phyloP scores from a whole-genome alignment of 1,140 invertebrate species.

The Dendrolimus kikuchii region DNA sequence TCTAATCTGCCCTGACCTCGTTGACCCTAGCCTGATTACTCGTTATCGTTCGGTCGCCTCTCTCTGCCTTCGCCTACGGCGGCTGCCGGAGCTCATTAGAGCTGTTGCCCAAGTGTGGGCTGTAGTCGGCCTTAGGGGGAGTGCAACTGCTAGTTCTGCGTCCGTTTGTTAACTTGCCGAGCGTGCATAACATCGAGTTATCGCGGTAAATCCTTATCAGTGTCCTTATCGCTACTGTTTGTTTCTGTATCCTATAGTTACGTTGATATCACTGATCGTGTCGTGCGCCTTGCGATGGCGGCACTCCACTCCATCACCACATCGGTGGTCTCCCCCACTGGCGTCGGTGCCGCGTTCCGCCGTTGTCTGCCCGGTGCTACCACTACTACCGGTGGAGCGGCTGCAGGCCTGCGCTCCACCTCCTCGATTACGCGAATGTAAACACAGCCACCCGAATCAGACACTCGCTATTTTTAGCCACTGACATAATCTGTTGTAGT shows the following conservation, averaged over 20 bases:
- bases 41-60: no score
- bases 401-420: no score
- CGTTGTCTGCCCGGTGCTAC: no score
- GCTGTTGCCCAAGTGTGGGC: no score
- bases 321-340: no score
- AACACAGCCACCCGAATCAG: conserved; percentile 38
- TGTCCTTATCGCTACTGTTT: conserved; percentile 54
- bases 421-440: conserved; percentile 27
- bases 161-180: conserved; percentile 7
- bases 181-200: conserved; percentile 27
- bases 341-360: conserved; percentile 1
- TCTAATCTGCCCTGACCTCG: conserved; percentile 29
- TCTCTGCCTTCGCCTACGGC: no score
- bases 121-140: no score
- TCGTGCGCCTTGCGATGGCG: no score
- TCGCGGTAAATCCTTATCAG: conserved; percentile 52
- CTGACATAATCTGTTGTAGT: conserved; percentile 30
- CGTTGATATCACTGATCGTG: no score
- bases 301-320: not conserved
- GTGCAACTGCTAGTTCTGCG: conserved; percentile 3
- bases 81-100: no score
- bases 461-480: conserved; percentile 35
- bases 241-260: conserved; percentile 51
- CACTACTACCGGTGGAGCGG: no score
- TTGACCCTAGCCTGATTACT: conserved; percentile 13